These are phyloP conservation scores for Philaenus spumarius DNA, from an alignment of 1,140 invertebrate species.

Conservation along the genomic window DNA sequence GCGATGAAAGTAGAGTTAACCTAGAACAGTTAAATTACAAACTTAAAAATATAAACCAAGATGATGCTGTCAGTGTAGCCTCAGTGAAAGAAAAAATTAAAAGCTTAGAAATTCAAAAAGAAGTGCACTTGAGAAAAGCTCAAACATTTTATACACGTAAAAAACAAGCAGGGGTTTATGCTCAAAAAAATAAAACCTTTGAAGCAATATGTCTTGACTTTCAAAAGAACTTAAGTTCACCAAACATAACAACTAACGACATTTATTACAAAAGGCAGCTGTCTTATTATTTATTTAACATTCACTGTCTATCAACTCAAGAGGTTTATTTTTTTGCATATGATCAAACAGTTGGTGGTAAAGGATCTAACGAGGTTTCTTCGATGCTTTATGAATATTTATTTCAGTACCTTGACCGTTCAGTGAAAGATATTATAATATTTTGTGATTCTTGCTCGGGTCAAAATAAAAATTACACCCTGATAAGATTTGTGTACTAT, in stretches of 20 bases:
- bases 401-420: neutral
- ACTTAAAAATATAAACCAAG: conserved; percentile 16
- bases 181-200: neutral
- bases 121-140: conserved; percentile 19
- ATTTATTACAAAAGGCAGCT: conserved; percentile 19
- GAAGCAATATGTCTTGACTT: conserved; percentile 28
- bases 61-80: conserved; percentile 17
- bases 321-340: conserved; percentile 15
- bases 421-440: conserved; percentile 1
- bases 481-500: conserved; percentile 10
- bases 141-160: conserved; percentile 27
- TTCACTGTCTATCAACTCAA: neutral
- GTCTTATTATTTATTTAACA: conserved; percentile 13
- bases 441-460: conserved; percentile 16
- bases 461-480: conserved; percentile 6
- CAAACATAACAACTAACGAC: conserved; percentile 15
- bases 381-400: conserved; percentile 13
- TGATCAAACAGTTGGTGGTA: conserved; percentile 10
- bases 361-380: conserved; percentile 11
- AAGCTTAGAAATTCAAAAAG: neutral
- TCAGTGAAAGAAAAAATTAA: neutral
- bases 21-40: conserved; percentile 5
- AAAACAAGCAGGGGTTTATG: conserved; percentile 9
- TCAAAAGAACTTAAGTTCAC: conserved; percentile 16
- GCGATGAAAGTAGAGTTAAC: conserved; percentile 14